A percentile compares a stretch with the other conserved stretches of the same genome.
phyloP scores from a whole-genome alignment of 2,797 vertebrate species.

The Ibycter americanus region DNA sequence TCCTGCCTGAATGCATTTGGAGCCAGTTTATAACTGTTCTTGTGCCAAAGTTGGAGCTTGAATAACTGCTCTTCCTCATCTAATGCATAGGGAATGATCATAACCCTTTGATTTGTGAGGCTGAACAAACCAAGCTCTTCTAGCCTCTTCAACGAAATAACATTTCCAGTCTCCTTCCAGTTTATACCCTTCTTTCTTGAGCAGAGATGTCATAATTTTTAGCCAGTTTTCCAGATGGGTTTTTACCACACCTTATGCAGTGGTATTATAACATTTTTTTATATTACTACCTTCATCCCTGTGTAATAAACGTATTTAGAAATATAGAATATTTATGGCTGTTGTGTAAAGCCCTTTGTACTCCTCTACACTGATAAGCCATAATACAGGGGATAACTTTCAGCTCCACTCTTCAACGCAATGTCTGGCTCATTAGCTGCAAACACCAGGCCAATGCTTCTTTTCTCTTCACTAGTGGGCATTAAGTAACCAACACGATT shows the following conservation, averaged over 20 bases:
- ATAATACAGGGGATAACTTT: neutral
- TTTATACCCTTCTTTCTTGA: neutral
- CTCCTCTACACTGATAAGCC: neutral
- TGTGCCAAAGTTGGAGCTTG: conserved; percentile 21
- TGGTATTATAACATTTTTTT: neutral
- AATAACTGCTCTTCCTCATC: neutral
- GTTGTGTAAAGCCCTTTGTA: neutral
- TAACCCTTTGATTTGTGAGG: neutral
- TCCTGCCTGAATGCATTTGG: conserved; percentile 38
- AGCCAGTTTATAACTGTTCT: neutral
- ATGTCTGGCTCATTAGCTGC: neutral
- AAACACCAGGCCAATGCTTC: neutral
- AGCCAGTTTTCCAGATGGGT: neutral
- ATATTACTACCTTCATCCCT: neutral
- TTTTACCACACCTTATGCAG: neutral
- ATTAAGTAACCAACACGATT: neutral
- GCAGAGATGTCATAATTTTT: neutral
- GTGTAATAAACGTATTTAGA: neutral
- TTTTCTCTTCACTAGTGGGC: neutral
- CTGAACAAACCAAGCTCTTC: neutral
- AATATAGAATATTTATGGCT: neutral
- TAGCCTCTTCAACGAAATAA: neutral
- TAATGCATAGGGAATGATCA: neutral
- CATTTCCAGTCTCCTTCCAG: neutral
- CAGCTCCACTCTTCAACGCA: neutral